phyloP scores from a whole-genome alignment of 2,888 invertebrate genomes.

The Chesias legatella region DNA sequence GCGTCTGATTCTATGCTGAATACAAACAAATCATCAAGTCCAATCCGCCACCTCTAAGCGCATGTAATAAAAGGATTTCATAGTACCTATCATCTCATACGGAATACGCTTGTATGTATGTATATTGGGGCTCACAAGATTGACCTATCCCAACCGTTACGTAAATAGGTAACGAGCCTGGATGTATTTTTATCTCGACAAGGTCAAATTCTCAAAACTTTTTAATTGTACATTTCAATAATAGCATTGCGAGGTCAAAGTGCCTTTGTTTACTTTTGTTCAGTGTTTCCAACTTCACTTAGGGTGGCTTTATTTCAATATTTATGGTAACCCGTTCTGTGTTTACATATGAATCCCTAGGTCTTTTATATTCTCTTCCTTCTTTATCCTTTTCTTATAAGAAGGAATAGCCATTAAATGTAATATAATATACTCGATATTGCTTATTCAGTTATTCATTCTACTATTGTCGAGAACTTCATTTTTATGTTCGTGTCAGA shows the following conservation, averaged over 20 bases:
- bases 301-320: constrained; percentile 6
- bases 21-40: too few species aligned
- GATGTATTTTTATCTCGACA: constrained; percentile 26
- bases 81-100: too few species aligned
- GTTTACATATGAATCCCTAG: constrained; percentile 11
- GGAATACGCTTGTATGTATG: constrained; percentile 26
- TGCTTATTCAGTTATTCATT: background rate
- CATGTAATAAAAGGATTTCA: constrained; percentile 1
- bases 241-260: constrained; percentile 15
- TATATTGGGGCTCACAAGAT: constrained; percentile 30
- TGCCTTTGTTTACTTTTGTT: constrained; percentile 16
- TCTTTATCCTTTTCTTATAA: constrained; percentile 15
- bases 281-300: constrained; percentile 8
- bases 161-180: constrained; percentile 27
- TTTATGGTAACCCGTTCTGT: constrained; percentile 13
- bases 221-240: constrained; percentile 20
- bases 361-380: constrained; percentile 8
- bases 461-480: background rate
- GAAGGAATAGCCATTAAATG: constrained; percentile 7
- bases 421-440: constrained; percentile 13
- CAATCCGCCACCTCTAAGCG: constrained; percentile 1
- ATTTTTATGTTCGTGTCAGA: background rate
- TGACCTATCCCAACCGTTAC: constrained; percentile 34
- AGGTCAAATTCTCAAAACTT: constrained; percentile 24
- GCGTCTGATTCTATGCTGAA: too few species aligned